These are phyloP conservation scores for Lycophotia porphyrea DNA, from an alignment of 2,888 invertebrate species.

Conservation along the genomic window DNA sequence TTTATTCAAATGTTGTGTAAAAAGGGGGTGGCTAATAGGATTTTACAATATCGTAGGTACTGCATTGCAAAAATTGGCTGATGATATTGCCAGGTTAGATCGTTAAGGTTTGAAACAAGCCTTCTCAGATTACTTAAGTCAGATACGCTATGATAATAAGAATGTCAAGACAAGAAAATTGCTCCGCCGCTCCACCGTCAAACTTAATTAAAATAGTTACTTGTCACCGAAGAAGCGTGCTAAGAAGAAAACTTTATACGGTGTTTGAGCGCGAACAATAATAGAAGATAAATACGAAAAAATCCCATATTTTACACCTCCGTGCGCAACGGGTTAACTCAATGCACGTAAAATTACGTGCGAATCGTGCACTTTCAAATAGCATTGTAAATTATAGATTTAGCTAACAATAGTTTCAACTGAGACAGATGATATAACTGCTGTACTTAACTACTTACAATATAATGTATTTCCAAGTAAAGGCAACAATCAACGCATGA, in stretches of 20 bases:
- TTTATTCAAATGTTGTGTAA: background rate
- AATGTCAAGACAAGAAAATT: slow-evolving; percentile 14
- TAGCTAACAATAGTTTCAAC: slow-evolving; percentile 45
- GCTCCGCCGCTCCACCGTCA: background rate
- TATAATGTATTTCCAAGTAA: slow-evolving; percentile 68
- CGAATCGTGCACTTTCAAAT: slow-evolving; percentile 36
- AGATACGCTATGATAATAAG: background rate
- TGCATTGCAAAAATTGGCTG: background rate
- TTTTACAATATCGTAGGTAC: background rate
- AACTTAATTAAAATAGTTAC: background rate
- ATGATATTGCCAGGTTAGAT: too few species aligned
- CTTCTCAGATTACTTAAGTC: background rate
- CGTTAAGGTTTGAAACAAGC: background rate
- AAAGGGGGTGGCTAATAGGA: background rate
- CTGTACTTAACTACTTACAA: slow-evolving; percentile 46
- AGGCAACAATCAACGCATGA: slow-evolving; percentile 62
- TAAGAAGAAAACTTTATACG: slow-evolving; percentile 1
- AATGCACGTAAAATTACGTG: slow-evolving; percentile 27
- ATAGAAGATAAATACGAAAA: slow-evolving; percentile 8
- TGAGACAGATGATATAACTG: slow-evolving; percentile 53
- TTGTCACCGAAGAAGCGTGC: background rate
- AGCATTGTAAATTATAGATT: slow-evolving; percentile 43
- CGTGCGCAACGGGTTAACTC: slow-evolving; percentile 19
- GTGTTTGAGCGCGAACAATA: slow-evolving; percentile 5
- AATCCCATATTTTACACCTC: background rate